Base-by-base conservation (phyloP, 2,888 invertebrate genomes). In the Tinea pellionella region DNA sequence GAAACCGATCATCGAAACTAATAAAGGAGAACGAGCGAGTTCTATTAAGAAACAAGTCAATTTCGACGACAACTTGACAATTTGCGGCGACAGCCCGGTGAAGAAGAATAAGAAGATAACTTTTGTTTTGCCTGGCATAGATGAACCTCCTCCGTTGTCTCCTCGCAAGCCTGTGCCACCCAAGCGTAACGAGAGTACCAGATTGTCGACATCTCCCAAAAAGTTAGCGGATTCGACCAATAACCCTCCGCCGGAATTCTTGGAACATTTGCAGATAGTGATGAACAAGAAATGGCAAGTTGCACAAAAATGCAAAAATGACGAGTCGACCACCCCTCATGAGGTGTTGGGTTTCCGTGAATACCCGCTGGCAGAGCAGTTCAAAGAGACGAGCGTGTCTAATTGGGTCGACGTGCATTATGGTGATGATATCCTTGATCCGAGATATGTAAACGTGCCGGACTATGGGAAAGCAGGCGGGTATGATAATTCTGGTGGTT, bases 201-300 rank as follows among this genome's bases (percentile, higher is more conserved):
- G 91, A 56, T 80, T 94, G 1, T 91, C 94, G 1, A 24, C 24
- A 24, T 93, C 93, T 8, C 94, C 94, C 2, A 94, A 93, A 73
- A 93, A 93, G 67, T 77, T 94, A 29, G 90, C 90, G 0, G 93
- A 94, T 62, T 92, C 91, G 0, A 89, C 89, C 61, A 91, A 92
- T 65, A 92, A 92, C 68, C 94, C 94, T 1, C 93, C 94, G 0
- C 91, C 92, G 24, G 94, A 94, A 62, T 96, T 97, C 71, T 86
- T 97, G 53, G 93, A 94, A 72, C 96, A 97, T 75, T 85, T 97
- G 57, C 96, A 97, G 72, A 89, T 96, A 59, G 96, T 97, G 0
- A 96, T 97, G 95, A 90, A 95, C 65, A 96, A 96, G 72, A 97
- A 97, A 71, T 95, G 95, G 95, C 95, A 96, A 70, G 96, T 96